A percentile compares a stretch with the other conserved stretches of the same genome.
These are phyloP conservation scores for Acholoe squamosa DNA, from an alignment of 2,888 invertebrate genomes.

Conservation along the genomic window DNA sequence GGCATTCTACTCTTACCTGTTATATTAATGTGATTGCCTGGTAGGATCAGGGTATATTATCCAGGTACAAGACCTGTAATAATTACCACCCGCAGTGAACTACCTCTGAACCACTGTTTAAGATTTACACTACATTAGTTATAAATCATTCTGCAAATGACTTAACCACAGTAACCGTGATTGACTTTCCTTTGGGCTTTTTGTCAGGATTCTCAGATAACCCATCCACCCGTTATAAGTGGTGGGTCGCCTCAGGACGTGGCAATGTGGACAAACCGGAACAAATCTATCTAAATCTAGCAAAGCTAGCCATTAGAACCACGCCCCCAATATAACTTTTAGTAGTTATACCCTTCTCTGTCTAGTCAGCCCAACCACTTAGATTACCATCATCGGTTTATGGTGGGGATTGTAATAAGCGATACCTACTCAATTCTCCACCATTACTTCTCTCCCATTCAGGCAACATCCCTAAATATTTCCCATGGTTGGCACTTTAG, in stretches of 20 bases:
- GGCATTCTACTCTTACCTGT: no score
- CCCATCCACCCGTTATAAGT: neutral
- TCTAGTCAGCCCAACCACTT: neutral
- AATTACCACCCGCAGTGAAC: no score
- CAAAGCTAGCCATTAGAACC: neutral
- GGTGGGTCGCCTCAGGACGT: neutral
- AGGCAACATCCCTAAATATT: neutral
- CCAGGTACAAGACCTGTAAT: no score
- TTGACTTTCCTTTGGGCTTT: slow-evolving; percentile 1
- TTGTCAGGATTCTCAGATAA: neutral
- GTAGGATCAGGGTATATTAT: no score
- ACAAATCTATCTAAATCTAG: slow-evolving; percentile 1
- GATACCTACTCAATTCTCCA: neutral
- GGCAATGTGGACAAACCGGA: neutral
- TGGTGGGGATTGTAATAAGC: neutral
- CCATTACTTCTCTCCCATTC: neutral
- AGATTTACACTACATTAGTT: neutral
- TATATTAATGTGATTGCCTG: no score
- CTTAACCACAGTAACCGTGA: neutral
- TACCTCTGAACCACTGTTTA: neutral
- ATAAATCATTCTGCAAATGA: neutral
- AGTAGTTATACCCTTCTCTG: neutral
- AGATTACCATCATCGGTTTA: slow-evolving; percentile 33
- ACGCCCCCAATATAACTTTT: neutral
- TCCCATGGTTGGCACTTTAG: neutral